A percentile compares a stretch with the other conserved stretches of the same genome.
These are phyloP conservation scores for Chrysomela aeneicollis DNA, from an alignment of 2,888 invertebrate genomes.

Conservation along the genomic window DNA sequence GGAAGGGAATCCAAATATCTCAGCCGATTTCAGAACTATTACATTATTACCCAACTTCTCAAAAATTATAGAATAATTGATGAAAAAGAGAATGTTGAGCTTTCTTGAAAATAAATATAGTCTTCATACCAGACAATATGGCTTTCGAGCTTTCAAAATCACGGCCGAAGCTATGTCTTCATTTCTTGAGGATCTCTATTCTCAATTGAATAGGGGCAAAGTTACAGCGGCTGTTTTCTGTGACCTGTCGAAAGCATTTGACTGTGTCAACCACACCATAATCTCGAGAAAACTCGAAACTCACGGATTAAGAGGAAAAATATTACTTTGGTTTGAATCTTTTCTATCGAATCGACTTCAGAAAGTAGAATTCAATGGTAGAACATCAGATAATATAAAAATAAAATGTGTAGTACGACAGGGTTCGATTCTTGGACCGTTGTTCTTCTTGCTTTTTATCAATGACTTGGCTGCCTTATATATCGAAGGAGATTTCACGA, in stretches of 20 bases:
- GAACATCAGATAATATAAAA: too few species aligned
- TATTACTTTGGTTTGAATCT: too few species aligned
- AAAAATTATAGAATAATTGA: not conserved
- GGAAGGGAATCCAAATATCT: not conserved
- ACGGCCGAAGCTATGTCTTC: not conserved
- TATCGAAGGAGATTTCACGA: too few species aligned
- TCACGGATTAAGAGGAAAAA: too few species aligned
- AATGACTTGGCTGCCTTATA: not conserved
- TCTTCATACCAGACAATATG: not conserved
- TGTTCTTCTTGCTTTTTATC: not conserved
- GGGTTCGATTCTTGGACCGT: not conserved
- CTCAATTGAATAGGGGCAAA: not conserved
- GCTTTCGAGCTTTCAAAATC: not conserved
- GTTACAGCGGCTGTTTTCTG: not conserved
- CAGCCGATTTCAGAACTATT: not conserved
- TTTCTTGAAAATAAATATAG: not conserved
- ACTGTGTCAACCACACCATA: not conserved
- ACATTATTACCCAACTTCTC: not conserved
- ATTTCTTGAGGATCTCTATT: not conserved
- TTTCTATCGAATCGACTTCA: too few species aligned
- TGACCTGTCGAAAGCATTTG: not conserved
- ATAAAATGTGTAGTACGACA: not conserved
- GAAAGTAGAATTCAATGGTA: too few species aligned
- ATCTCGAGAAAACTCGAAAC: too few species aligned
- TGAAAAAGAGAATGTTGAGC: not conserved